These are phyloP conservation scores for Lepetodrilus schrolli DNA, from an alignment of 2,888 invertebrate genomes.

Conservation along the genomic window DNA sequence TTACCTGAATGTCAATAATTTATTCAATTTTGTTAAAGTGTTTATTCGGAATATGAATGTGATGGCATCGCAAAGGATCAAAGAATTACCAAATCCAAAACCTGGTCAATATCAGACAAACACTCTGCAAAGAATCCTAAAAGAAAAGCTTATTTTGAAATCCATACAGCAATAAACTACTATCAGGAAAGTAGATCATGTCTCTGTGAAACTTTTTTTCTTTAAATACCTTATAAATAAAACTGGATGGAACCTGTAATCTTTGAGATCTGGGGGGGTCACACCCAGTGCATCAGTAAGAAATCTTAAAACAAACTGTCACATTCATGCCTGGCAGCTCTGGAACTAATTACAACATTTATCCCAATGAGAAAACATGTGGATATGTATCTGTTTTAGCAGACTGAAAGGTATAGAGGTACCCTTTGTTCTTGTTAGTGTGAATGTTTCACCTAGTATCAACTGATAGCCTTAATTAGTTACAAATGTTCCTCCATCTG, in stretches of 20 bases:
- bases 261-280: not conserved
- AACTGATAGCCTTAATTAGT: slow-evolving; percentile 24
- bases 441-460: slow-evolving; percentile 7
- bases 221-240: not conserved
- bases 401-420: not conserved
- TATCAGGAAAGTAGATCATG: slow-evolving; percentile 1
- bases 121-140: not conserved
- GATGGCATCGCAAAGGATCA: not conserved
- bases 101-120: not conserved
- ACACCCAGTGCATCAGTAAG: not conserved
- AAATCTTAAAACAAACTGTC: slow-evolving; percentile 1
- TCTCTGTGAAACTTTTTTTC: not conserved
- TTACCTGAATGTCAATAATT: not conserved
- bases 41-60: not conserved
- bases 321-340: not conserved
- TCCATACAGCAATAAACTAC: not conserved
- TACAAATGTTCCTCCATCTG: slow-evolving; percentile 17
- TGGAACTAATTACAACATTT: slow-evolving; percentile 9
- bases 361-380: not conserved
- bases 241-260: not conserved
- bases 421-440: slow-evolving; percentile 11
- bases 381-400: not conserved
- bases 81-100: not conserved
- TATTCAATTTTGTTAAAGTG: not conserved
- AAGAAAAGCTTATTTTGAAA: not conserved